phyloP scores from a whole-genome alignment of 2,888 invertebrate species.

The Pandemis heparana region DNA sequence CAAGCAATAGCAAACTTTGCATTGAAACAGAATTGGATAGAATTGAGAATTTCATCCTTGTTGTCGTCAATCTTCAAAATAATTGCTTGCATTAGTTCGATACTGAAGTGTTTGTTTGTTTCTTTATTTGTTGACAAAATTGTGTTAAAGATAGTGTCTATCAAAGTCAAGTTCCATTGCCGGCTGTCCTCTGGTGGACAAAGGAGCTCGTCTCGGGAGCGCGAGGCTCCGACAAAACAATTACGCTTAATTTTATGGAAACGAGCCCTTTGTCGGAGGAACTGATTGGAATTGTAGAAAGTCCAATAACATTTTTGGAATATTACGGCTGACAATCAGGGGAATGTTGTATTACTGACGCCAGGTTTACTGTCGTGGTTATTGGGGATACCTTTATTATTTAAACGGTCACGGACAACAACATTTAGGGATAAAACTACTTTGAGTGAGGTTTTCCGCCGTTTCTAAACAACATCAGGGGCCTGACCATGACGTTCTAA shows the following conservation, averaged over 20 bases:
- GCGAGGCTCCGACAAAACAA: constrained; percentile 28
- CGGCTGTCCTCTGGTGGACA: constrained; percentile 7
- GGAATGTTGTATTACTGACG: neutral
- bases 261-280: constrained; percentile 31
- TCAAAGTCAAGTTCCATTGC: constrained; percentile 7
- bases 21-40: too few species aligned
- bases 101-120: neutral
- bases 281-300: constrained; percentile 35
- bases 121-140: neutral
- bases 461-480: too few species aligned
- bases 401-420: too few species aligned
- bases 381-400: too few species aligned
- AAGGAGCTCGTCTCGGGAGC: constrained; percentile 18
- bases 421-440: too few species aligned
- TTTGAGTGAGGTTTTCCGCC: too few species aligned
- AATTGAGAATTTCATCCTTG: too few species aligned
- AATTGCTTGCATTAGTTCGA: neutral
- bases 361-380: too few species aligned
- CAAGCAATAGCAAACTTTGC: too few species aligned
- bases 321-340: constrained; percentile 7
- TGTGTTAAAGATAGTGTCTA: constrained; percentile 28
- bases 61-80: neutral
- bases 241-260: constrained; percentile 41
- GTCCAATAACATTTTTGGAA: constrained; percentile 20
- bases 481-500: too few species aligned